Evolutionary conservation across 2,113 vertebrate genomes (phyloP).

Genomic region (Pelmatolapia mariae): DNA sequence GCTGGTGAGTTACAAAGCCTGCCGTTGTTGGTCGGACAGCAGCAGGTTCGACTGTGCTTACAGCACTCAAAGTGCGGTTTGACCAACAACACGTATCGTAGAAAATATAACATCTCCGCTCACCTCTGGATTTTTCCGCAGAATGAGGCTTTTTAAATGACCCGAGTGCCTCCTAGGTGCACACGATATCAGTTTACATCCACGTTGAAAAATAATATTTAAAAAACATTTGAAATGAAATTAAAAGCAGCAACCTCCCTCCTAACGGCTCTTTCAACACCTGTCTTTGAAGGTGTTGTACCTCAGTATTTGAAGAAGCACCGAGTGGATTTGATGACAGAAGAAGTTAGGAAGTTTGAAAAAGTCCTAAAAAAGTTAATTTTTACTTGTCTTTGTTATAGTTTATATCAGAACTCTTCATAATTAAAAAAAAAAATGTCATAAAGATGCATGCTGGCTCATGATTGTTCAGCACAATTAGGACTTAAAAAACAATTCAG

Average conservation of each 20-base stretch:
- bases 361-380: neutral
- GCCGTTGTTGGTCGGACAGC: neutral
- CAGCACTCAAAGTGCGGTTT: neutral
- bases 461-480: neutral
- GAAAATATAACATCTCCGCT: fast-evolving
- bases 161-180: neutral
- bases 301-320: neutral
- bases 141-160: neutral
- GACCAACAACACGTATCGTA: fast-evolving
- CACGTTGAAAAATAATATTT: neutral
- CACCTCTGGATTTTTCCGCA: neutral
- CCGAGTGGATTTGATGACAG: neutral
- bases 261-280: neutral
- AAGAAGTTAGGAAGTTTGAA: neutral
- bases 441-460: neutral
- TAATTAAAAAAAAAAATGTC: fast-evolving
- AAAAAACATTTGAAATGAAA: neutral
- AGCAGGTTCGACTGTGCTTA: fast-evolving
- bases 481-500: neutral
- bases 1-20: neutral
- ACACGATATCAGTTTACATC: fast-evolving
- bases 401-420: neutral
- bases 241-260: fast-evolving
- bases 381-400: neutral
- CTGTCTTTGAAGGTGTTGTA: fast-evolving